phyloP scores from a whole-genome alignment of 2,113 vertebrate genomes.

The Passerina amoena region DNA sequence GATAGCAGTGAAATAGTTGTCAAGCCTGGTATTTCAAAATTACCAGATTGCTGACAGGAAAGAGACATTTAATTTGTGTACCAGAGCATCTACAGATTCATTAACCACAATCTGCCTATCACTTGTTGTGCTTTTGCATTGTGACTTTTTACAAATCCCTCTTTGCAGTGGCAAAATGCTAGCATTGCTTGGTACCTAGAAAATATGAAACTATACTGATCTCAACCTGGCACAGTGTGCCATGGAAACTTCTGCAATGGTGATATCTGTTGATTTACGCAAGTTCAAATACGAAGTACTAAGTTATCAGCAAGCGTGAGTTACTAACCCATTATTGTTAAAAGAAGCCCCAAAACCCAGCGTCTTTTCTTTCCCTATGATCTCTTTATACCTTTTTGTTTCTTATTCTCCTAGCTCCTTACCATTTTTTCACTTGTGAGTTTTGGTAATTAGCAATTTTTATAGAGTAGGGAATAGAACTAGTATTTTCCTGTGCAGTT shows the following conservation, averaged over 20 bases:
- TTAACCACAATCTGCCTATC: not conserved
- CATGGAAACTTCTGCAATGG: not conserved
- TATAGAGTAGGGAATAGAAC: not conserved
- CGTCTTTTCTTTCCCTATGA: not conserved
- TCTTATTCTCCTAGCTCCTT: not conserved
- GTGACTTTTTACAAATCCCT: not conserved
- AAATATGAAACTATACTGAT: not conserved
- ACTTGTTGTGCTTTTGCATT: not conserved
- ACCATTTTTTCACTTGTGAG: not conserved
- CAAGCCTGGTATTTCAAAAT: not conserved
- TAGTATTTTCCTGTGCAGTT: not conserved
- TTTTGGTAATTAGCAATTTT: not conserved
- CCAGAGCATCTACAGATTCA: not conserved
- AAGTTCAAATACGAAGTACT: not conserved
- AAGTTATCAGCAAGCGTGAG: not conserved
- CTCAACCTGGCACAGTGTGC: accelerated
- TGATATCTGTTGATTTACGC: not conserved
- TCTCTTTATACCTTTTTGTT: accelerated
- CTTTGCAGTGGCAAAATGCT: not conserved
- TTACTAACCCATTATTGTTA: not conserved
- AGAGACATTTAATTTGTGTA: not conserved
- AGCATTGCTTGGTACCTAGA: not conserved
- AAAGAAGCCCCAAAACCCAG: not conserved
- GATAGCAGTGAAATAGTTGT: not conserved
- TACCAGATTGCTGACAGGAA: not conserved